Conservation (phyloP, 2,113 vertebrate genomes). For the Sinocyclocheilus maitianheensis region DNA sequence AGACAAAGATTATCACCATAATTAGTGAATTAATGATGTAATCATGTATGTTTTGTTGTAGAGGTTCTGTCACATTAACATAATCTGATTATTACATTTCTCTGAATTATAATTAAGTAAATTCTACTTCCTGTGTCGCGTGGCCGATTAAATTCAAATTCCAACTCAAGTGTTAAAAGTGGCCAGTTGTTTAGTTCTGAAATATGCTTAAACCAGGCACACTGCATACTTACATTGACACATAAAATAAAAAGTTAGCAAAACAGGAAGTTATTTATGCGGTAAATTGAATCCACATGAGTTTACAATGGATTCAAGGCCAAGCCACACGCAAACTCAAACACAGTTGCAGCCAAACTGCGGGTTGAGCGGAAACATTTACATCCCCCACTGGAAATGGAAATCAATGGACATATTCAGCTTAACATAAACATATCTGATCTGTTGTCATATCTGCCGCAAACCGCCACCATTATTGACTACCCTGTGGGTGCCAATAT, state of each 20-base stretch:
- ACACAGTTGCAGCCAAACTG: not conserved
- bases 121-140: not conserved
- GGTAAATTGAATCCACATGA: not conserved
- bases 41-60: no score
- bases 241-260: not conserved
- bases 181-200: not conserved
- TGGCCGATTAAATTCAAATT: not conserved
- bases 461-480: conserved; percentile 11
- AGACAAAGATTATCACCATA: not conserved
- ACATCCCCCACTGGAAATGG: not conserved
- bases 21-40: not conserved
- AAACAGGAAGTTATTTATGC: not conserved
- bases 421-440: conserved; percentile 34
- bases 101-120: no score
- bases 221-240: not conserved
- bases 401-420: conserved; percentile 36
- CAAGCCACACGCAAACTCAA: not conserved
- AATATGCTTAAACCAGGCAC: not conserved
- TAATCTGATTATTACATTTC: no score
- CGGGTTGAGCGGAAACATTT: not conserved
- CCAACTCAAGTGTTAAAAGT: not conserved
- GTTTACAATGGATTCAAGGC: not conserved
- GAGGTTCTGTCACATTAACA: no score
- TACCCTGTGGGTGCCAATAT: conserved; percentile 1
- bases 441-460: conserved; percentile 18